Conservation (phyloP, 2,113 vertebrate species). For the Protobothrops flavoviridis region DNA sequence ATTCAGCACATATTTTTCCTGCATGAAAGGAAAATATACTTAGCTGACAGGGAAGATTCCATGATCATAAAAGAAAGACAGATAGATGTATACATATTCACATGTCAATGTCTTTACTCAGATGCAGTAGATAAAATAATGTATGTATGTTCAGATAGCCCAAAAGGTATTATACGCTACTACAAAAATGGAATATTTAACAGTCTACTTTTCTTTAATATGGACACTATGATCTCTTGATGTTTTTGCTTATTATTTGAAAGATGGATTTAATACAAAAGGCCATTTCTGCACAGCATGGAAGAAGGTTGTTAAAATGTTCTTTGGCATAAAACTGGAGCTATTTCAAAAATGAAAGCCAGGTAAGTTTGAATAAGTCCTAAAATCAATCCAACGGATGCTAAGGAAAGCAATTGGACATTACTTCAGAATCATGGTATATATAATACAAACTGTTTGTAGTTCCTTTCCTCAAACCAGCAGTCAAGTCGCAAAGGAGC, state of each 20-base stretch:
- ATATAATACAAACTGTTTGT: neutral
- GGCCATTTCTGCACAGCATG: neutral
- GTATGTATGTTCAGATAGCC: neutral
- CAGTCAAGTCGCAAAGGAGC: neutral
- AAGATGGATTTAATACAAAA: neutral
- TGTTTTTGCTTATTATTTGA: neutral
- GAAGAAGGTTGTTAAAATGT: constrained; percentile 9
- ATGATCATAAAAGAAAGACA: neutral
- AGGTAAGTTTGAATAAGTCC: neutral
- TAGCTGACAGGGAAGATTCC: neutral
- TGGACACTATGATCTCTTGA: neutral
- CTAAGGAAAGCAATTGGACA: neutral
- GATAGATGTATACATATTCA: neutral
- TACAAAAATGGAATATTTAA: constrained; percentile 5
- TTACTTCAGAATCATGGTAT: neutral
- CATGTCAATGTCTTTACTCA: neutral
- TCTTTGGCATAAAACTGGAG: constrained; percentile 10
- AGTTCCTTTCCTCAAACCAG: neutral
- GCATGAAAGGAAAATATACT: neutral
- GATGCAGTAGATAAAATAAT: neutral
- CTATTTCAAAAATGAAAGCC: constrained; percentile 1
- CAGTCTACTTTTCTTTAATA: neutral
- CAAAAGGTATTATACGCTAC: neutral
- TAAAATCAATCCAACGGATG: neutral
- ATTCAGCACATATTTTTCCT: neutral